These are phyloP conservation scores for Lycaena phlaeas DNA, from an alignment of 2,888 invertebrate species.

Conservation along the genomic window DNA sequence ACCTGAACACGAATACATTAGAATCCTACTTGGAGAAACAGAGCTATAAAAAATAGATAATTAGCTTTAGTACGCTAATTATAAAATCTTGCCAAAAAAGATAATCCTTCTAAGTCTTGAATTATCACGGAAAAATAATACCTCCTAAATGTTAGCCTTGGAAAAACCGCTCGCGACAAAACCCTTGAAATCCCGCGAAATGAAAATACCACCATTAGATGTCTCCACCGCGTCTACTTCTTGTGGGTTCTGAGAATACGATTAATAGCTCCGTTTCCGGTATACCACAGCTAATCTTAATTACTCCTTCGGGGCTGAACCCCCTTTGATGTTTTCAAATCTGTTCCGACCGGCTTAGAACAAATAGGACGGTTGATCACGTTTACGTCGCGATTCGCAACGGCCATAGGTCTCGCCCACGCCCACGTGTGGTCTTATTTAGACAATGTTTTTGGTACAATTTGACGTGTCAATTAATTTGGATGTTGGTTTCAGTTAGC, in stretches of 20 bases:
- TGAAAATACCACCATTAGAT: constrained; percentile 1
- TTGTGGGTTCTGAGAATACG: constrained; percentile 50
- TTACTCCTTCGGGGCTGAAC: constrained; percentile 62
- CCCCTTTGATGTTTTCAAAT: constrained; percentile 70
- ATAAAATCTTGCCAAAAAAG: no score
- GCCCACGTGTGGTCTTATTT: constrained; percentile 58
- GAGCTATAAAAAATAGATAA: no score
- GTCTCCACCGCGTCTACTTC: constrained; percentile 4
- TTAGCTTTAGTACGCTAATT: no score
- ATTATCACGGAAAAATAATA: no score
- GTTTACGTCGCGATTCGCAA: constrained; percentile 65
- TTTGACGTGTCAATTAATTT: constrained; percentile 40
- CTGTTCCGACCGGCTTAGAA: constrained; percentile 69
- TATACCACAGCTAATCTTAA: constrained; percentile 68
- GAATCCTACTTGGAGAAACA: no score
- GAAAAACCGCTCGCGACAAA: no score
- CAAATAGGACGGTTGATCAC: constrained; percentile 65
- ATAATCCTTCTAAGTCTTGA: no score
- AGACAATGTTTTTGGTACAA: constrained; percentile 44
- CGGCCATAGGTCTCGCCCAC: constrained; percentile 60
- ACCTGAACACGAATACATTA: no score
- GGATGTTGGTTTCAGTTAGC: not conserved
- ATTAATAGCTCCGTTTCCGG: constrained; percentile 71
- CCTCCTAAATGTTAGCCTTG: no score
- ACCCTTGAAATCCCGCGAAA: no score